Percentiles rank a stretch among this genome's conserved stretches.
Evolutionary conservation across 2,888 invertebrate genomes (phyloP).

Genomic region (Eristalis tenax): DNA sequence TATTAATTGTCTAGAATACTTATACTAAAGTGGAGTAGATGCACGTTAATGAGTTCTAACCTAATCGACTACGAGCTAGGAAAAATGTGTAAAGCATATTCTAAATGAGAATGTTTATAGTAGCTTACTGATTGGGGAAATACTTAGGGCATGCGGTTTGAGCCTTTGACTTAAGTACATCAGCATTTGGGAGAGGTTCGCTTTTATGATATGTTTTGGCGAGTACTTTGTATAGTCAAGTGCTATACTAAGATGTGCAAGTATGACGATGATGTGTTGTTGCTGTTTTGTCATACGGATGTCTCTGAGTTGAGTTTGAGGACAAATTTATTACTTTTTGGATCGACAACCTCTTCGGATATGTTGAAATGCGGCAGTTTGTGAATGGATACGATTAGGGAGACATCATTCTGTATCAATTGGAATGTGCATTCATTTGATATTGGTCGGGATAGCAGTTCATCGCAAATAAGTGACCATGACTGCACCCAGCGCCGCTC

Average conservation of each 20-base stretch:
- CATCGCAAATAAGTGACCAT: conserved; percentile 97
- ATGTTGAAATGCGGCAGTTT: conserved; percentile 96
- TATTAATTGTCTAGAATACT: conserved; percentile 61
- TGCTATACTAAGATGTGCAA: conserved; percentile 79
- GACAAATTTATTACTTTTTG: conserved; percentile 97
- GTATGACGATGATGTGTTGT: conserved; percentile 80
- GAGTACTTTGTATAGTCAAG: conserved; percentile 15
- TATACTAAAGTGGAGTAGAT: conserved; percentile 53
- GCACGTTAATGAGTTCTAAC: conserved; percentile 55
- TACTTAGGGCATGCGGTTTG: conserved; percentile 32
- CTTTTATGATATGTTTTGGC: conserved; percentile 50
- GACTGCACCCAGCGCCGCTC: conserved; percentile 92
- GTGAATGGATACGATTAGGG: conserved; percentile 92
- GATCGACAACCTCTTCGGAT: conserved; percentile 97
- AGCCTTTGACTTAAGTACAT: conserved; percentile 47
- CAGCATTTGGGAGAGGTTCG: conserved; percentile 10
- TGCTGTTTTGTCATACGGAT: conserved; percentile 89
- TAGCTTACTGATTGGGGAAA: conserved; percentile 41
- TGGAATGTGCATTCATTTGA: conserved; percentile 93
- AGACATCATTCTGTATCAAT: conserved; percentile 95
- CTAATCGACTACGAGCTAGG: conserved; percentile 44
- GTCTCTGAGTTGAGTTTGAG: conserved; percentile 97
- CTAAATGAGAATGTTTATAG: conserved; percentile 36
- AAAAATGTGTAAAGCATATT: conserved; percentile 52
- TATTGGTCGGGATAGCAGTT: conserved; percentile 92